Evolutionary conservation across 1,140 invertebrate species (phyloP).

Genomic region (Cherax quadricarinatus): DNA sequence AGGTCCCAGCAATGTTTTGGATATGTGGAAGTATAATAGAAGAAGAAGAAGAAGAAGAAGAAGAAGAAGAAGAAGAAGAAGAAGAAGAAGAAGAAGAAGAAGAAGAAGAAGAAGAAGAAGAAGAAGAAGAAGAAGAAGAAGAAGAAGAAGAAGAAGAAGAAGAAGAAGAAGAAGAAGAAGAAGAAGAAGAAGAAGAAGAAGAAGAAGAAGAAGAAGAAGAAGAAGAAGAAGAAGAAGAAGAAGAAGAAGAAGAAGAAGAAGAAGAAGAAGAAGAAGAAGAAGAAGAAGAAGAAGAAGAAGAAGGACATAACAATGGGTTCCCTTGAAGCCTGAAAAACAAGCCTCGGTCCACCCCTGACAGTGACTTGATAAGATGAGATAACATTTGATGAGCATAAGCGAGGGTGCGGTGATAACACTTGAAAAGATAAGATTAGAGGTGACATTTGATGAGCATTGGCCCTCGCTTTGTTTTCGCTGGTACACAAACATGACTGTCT

Average conservation of each 20-base stretch:
- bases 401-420: background rate
- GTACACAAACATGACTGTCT: too few species aligned
- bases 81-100: background rate
- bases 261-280: background rate
- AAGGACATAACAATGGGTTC: background rate
- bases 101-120: constrained; percentile 9
- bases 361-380: too few species aligned
- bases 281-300: background rate
- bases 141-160: background rate
- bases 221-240: background rate
- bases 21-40: background rate
- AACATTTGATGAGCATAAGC: too few species aligned
- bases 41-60: background rate
- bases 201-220: background rate
- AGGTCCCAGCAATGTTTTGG: too few species aligned
- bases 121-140: background rate
- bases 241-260: background rate
- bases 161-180: background rate
- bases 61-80: background rate
- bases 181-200: background rate
- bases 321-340: too few species aligned
- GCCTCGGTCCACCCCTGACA: too few species aligned
- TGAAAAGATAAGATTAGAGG: too few species aligned
- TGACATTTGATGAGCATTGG: too few species aligned
- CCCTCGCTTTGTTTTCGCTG: too few species aligned